These are phyloP conservation scores for Neolamprologus multifasciatus DNA, from an alignment of 2,797 vertebrate species.

Conservation along the genomic window DNA sequence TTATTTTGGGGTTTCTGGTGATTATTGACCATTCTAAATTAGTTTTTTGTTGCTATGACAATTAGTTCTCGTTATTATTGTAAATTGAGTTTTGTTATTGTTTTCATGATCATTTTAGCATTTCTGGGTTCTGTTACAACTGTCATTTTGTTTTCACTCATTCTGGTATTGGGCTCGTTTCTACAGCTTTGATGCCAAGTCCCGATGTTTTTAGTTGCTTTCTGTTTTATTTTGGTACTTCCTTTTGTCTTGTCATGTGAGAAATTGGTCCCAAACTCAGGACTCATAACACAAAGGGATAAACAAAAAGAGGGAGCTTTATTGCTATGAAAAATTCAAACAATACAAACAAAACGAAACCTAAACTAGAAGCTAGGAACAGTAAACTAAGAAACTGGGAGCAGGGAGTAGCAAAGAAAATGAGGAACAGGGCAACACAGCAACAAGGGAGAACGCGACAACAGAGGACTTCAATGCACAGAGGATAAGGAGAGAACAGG, in stretches of 20 bases:
- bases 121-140: neutral
- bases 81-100: neutral
- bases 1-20: neutral
- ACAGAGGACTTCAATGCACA: neutral
- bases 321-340: neutral
- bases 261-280: neutral
- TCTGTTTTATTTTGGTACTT: neutral
- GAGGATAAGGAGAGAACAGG: accelerated
- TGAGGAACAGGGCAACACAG: neutral
- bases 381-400: neutral
- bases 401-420: neutral
- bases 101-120: neutral
- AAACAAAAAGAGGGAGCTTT: accelerated
- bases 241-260: neutral
- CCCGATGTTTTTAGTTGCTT: neutral
- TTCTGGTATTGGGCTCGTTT: neutral
- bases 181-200: neutral
- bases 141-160: neutral
- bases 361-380: neutral
- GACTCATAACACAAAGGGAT: neutral
- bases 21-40: neutral
- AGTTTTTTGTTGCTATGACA: neutral
- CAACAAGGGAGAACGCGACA: neutral
- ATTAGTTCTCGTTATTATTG: neutral
- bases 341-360: neutral